Evolutionary conservation across 1,140 invertebrate genomes (phyloP).

Genomic region (Ylistrum balloti): DNA sequence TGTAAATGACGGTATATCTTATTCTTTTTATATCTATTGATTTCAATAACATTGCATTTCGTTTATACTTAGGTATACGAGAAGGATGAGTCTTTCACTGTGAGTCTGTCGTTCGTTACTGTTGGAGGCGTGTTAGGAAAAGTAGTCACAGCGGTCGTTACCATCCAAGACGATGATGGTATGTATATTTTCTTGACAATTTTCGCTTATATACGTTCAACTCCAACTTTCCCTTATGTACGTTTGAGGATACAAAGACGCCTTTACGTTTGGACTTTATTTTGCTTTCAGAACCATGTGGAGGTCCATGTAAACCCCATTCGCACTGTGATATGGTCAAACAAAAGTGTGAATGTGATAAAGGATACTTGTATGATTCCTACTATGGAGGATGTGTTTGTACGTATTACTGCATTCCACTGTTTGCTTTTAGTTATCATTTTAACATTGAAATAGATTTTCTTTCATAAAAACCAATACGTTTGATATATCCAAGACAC

Average conservation of each 20-base stretch:
- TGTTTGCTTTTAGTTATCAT: no score
- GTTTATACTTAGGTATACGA: no score
- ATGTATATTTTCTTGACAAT: no score
- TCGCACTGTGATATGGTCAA: neutral
- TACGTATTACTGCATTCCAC: no score
- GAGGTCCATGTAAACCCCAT: neutral
- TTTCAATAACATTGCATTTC: no score
- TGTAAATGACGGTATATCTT: no score
- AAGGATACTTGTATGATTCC: neutral
- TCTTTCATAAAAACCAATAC: no score
- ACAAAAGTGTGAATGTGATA: neutral
- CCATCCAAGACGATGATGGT: neutral
- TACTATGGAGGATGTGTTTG: neutral
- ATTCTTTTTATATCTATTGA: no score
- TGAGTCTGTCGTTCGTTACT: neutral
- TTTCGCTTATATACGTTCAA: no score
- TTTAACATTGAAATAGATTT: no score
- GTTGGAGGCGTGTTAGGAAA: neutral
- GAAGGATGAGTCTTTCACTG: neutral
- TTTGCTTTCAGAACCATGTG: neutral
- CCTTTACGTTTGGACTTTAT: neutral
- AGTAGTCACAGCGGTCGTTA: neutral
- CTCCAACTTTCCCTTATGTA: no score
- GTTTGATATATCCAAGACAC: no score
- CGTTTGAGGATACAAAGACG: neutral